These are phyloP conservation scores for Amiota minor DNA, from an alignment of 2,888 invertebrate species.

Conservation along the genomic window DNA sequence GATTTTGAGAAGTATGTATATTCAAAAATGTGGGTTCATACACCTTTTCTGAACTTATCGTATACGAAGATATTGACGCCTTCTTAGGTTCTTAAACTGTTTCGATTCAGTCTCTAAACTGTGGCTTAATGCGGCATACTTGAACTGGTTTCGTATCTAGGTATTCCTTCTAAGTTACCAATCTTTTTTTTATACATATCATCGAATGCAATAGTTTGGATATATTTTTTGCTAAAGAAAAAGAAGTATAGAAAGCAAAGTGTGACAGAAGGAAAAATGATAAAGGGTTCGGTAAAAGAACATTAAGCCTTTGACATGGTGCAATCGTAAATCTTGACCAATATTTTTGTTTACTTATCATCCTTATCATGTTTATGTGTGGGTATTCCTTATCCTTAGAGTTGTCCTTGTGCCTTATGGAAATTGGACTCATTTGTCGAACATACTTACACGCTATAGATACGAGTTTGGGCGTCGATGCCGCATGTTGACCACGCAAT, in stretches of 20 bases:
- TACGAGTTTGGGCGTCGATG: conserved; percentile 14
- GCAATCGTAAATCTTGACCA: conserved; percentile 69
- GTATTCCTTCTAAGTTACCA: too few species aligned
- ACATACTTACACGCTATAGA: neutral
- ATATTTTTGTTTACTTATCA: conserved; percentile 54
- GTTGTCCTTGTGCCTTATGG: neutral
- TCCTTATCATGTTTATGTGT: conserved; percentile 32
- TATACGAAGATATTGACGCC: neutral
- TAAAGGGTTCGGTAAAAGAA: conserved; percentile 5
- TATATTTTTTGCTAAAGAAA: neutral
- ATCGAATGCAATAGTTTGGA: too few species aligned
- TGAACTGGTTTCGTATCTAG: too few species aligned
- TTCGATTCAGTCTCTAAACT: too few species aligned
- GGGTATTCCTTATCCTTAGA: neutral
- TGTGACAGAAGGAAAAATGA: neutral
- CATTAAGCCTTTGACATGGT: conserved; percentile 69
- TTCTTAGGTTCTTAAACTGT: too few species aligned
- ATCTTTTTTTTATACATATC: too few species aligned
- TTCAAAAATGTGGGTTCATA: too few species aligned
- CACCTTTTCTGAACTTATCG: neutral
- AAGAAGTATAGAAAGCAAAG: neutral
- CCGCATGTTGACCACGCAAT: conserved; percentile 23
- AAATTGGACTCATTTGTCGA: conserved; percentile 31
- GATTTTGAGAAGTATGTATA: too few species aligned
- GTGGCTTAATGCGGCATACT: too few species aligned